Conservation (phyloP, 2,888 invertebrate genomes). For the Drosophila austrosaltans region DNA sequence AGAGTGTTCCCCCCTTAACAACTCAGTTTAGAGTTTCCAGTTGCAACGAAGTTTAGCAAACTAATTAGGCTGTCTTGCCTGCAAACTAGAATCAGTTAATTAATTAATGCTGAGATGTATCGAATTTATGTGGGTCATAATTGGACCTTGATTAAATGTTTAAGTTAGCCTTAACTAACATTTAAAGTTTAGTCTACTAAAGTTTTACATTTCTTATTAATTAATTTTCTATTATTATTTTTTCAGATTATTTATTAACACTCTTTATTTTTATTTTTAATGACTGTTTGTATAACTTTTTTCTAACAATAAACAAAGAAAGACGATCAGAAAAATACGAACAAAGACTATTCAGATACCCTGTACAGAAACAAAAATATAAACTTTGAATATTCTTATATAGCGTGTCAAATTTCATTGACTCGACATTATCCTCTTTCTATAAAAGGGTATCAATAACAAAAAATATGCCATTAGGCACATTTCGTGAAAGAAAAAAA, state of each 20-base stretch:
- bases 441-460: not conserved
- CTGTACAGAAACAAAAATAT: not conserved
- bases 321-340: not conserved
- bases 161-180: constrained; percentile 6
- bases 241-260: not conserved
- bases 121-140: constrained; percentile 30
- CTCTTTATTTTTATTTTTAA: constrained; percentile 6
- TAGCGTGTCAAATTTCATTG: too few relatives aligned
- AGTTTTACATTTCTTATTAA: not conserved
- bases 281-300: not conserved
- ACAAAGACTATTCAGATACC: not conserved
- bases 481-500: not conserved
- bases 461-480: not conserved
- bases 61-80: constrained; percentile 52
- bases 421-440: not conserved
- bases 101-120: constrained; percentile 1
- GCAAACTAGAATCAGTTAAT: constrained; percentile 4
- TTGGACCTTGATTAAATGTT: constrained; percentile 13
- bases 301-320: not conserved
- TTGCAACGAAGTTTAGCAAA: constrained; percentile 48
- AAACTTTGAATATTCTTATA: too few relatives aligned
- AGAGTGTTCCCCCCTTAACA: not conserved
- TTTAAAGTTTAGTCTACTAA: not conserved
- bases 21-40: constrained; percentile 37
- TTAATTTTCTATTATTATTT: not conserved